Percentiles rank a stretch among this genome's conserved stretches.
phyloP scores from a whole-genome alignment of 2,797 vertebrate species.

The Pipistrellus pygmaeus region DNA sequence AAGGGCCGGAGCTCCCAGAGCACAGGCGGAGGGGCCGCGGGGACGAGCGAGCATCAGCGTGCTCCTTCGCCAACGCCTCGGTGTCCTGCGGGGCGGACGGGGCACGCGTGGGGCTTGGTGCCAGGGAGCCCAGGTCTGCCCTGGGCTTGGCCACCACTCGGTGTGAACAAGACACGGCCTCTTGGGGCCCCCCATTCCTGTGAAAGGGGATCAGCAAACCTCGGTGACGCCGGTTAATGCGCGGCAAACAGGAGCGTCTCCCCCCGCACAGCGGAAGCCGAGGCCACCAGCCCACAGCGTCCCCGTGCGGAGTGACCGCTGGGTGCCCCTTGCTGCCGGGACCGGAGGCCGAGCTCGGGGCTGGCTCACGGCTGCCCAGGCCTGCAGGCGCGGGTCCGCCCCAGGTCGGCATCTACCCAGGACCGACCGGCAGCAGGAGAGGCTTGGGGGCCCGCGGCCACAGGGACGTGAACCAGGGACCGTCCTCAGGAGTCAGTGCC shows the following conservation, averaged over 20 bases:
- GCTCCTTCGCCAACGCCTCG: neutral
- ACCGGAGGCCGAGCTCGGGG: neutral
- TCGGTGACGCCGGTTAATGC: neutral
- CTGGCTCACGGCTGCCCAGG: accelerated
- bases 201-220: neutral
- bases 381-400: neutral
- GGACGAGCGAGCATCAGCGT: neutral
- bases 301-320: neutral
- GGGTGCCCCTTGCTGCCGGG: neutral
- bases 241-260: neutral
- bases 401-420: too few relatives aligned
- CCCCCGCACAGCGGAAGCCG: neutral
- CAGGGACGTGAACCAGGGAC: too few relatives aligned
- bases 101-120: neutral
- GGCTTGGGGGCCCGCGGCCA: neutral
- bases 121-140: neutral
- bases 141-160: neutral
- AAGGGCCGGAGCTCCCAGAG: neutral
- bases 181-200: neutral
- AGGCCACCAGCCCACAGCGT: neutral
- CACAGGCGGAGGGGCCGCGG: neutral
- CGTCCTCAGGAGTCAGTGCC: neutral
- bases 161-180: neutral
- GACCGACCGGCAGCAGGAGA: neutral
- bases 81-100: neutral